Base-by-base conservation (phyloP, 2,797 vertebrate species). In the Enteromius mattozi region DNA sequence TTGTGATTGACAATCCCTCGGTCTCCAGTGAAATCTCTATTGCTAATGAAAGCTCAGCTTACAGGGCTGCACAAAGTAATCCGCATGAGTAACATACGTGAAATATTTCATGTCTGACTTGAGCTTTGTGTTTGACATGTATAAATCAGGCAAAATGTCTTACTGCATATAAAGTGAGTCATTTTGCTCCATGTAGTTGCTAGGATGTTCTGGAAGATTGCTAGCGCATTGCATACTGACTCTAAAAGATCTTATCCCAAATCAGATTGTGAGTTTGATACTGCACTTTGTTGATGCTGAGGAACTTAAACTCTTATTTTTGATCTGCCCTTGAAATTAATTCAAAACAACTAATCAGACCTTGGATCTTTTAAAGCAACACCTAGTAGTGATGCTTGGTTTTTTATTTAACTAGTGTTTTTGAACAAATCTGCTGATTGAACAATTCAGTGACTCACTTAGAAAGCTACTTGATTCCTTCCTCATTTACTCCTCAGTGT, bases 21-120 rank as follows among this genome's bases (percentile, higher is more conserved):
- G 72, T 83, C 71, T 83, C 61, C 30, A 42, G 81, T 49, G 49
- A 72, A 71, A 49, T 63, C 49, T 72, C 61, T 75, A 51, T 27
- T 27, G 35, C 33, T 40, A 77, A 83, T 77, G 72, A 77, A 83
- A 68, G 47, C 47, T 76, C 56, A 75, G 1, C 0, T 82, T 82
- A 75, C 71, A 66, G 63, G 33, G 42, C 27, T 21, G 37, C 59
- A 75, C 21, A n/a, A 12, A 72, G 21, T 35, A 47, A 56, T 82
- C 56, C 14, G 7, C 68, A 21, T 81, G 35, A 59, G 49, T 63
- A 78, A 63, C 45, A 80, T 42, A 49, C 17, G 8, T 47, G 65
- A 40, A 69, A 35, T 37, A 80, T 17, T 70, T 66, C 21, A 42
- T 42, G 47, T 54, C 33, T 16, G 42, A 8, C 19, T n/a, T 24